Evolutionary conservation across 2,797 vertebrate genomes (phyloP).

Genomic region (Sitta carolinensis): DNA sequence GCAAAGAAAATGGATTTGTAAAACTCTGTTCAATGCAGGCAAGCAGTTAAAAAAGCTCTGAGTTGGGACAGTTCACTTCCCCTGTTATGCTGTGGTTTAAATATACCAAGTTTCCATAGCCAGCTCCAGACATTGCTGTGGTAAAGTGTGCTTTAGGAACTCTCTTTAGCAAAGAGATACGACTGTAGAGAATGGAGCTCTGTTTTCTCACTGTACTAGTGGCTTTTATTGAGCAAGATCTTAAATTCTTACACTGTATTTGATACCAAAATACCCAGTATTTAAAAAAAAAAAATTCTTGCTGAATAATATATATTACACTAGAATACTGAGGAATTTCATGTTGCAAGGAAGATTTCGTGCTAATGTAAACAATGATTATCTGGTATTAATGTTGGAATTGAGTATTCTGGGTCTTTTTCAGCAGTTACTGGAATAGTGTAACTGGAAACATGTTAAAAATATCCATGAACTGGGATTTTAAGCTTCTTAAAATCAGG

Average conservation of each 20-base stretch:
- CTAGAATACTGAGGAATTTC: background rate
- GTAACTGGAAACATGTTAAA: background rate
- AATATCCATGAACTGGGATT: constrained; percentile 1
- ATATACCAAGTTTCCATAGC: constrained; percentile 33
- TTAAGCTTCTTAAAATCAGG: constrained; percentile 18
- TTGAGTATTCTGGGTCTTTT: background rate
- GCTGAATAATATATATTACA: background rate
- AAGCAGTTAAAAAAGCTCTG: constrained; percentile 23
- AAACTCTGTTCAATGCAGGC: background rate
- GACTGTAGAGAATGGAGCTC: background rate
- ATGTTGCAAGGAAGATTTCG: background rate
- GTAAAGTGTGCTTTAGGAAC: background rate
- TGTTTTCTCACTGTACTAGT: background rate
- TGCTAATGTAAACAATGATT: background rate
- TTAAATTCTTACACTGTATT: background rate
- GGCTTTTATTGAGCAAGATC: background rate
- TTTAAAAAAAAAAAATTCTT: no score
- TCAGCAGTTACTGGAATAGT: background rate
- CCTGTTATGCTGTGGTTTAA: background rate
- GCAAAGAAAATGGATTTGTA: background rate
- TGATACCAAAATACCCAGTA: background rate
- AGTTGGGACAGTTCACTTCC: background rate
- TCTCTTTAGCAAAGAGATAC: background rate
- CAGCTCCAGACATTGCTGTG: background rate
- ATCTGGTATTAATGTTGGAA: background rate